Percentiles rank a stretch among this genome's conserved stretches.
phyloP scores from a whole-genome alignment of 2,797 vertebrate species.

The Nyctibius grandis region DNA sequence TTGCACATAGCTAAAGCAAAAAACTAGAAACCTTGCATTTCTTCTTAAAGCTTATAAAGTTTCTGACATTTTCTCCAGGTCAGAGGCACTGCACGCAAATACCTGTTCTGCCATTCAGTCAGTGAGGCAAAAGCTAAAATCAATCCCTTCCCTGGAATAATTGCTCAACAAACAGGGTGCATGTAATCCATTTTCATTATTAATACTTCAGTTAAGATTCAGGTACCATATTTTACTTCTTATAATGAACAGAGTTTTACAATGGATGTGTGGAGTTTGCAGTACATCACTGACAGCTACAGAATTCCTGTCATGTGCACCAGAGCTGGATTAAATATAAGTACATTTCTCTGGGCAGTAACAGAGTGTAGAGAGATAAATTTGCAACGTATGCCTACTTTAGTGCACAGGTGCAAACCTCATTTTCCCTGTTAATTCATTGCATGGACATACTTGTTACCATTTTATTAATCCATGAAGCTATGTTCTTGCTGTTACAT shows the following conservation, averaged over 20 bases:
- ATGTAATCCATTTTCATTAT: conserved; percentile 68
- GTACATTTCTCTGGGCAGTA: neutral
- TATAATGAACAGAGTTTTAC: conserved; percentile 59
- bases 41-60: neutral
- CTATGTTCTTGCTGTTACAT: neutral
- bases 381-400: neutral
- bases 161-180: conserved; percentile 60
- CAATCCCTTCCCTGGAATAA: conserved; percentile 47
- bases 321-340: conserved; percentile 44
- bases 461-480: neutral
- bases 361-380: neutral
- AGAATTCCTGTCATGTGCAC: neutral
- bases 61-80: conserved; percentile 43
- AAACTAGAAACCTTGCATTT: neutral
- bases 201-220: conserved; percentile 63
- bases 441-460: neutral
- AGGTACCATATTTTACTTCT: conserved; percentile 47
- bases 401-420: neutral
- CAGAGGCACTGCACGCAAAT: conserved; percentile 42
- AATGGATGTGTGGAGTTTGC: conserved; percentile 30
- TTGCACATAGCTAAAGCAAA: neutral
- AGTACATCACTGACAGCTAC: conserved; percentile 8
- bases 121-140: conserved; percentile 50
- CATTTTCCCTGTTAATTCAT: neutral
- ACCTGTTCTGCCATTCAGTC: conserved; percentile 38